These are phyloP conservation scores for Ashinkailepas kermadecensis DNA, from an alignment of 2,888 invertebrate species.

Conservation along the genomic window DNA sequence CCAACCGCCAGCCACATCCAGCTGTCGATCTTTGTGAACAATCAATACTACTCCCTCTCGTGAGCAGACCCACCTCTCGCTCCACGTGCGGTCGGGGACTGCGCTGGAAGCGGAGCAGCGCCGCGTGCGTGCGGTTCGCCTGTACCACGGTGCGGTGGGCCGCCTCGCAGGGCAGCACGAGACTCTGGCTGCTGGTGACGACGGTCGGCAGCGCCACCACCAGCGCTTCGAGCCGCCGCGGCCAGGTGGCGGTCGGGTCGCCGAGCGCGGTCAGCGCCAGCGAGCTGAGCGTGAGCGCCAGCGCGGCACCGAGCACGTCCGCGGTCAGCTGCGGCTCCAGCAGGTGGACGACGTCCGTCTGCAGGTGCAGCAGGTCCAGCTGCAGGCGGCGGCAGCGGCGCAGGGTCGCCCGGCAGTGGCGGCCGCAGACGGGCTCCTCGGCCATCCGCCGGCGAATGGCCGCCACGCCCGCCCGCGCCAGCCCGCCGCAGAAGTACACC, in stretches of 20 bases:
- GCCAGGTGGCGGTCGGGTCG: background rate
- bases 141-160: background rate
- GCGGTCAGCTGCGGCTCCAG: background rate
- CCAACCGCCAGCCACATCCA: too few species aligned
- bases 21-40: too few species aligned
- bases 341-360: background rate
- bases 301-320: background rate
- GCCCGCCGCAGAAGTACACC: background rate
- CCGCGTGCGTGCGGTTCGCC: background rate
- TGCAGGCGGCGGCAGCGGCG: background rate
- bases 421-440: background rate
- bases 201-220: background rate
- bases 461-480: background rate
- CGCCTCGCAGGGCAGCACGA: background rate
- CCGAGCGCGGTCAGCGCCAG: background rate
- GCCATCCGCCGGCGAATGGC: background rate
- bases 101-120: background rate
- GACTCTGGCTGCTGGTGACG: background rate
- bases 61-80: background rate
- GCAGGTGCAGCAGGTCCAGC: background rate
- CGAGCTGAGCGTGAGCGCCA: background rate
- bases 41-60: too few species aligned
- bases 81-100: background rate
- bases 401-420: background rate
- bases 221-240: background rate